Conservation (phyloP, 2,888 invertebrate genomes). For the Lampropteryx suffumata region DNA sequence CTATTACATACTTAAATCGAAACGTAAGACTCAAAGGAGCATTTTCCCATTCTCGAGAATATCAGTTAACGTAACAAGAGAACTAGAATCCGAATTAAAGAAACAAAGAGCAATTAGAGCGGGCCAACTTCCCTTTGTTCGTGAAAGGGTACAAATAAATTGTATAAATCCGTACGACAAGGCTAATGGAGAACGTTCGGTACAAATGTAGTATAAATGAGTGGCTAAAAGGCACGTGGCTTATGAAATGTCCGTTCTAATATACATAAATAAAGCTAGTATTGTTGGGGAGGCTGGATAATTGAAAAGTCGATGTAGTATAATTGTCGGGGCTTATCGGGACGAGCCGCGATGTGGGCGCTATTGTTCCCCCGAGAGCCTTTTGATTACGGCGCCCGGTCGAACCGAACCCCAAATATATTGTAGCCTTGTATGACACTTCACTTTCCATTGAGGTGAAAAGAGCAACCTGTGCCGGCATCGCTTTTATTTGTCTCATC, state of each 20-base stretch:
- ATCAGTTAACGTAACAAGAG: conserved; percentile 32
- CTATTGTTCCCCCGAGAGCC: conserved; percentile 80
- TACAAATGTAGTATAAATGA: conserved; percentile 43
- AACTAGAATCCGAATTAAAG: conserved; percentile 37
- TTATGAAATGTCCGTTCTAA: conserved; percentile 78
- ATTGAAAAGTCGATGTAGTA: conserved; percentile 83
- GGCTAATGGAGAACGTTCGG: conserved; percentile 52
- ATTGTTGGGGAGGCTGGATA: conserved; percentile 78
- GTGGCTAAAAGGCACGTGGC: conserved; percentile 59
- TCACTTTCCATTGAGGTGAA: conserved; percentile 71
- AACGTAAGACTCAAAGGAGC: conserved; percentile 28
- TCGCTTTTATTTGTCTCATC: conserved; percentile 43
- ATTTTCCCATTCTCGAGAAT: conserved; percentile 25
- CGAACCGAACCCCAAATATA: conserved; percentile 71
- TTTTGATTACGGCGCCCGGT: conserved; percentile 77
- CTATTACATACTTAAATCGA: conserved; percentile 20
- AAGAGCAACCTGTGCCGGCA: conserved; percentile 57
- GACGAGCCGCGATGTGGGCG: conserved; percentile 77
- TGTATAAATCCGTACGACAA: conserved; percentile 38
- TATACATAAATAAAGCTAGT: conserved; percentile 79
- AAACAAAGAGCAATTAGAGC: conserved; percentile 38
- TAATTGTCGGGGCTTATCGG: conserved; percentile 82
- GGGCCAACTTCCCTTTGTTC: conserved; percentile 34
- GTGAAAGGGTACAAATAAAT: conserved; percentile 38
- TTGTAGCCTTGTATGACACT: conserved; percentile 79